phyloP scores from a whole-genome alignment of 2,888 invertebrate genomes.

The Scaeva pyrastri region DNA sequence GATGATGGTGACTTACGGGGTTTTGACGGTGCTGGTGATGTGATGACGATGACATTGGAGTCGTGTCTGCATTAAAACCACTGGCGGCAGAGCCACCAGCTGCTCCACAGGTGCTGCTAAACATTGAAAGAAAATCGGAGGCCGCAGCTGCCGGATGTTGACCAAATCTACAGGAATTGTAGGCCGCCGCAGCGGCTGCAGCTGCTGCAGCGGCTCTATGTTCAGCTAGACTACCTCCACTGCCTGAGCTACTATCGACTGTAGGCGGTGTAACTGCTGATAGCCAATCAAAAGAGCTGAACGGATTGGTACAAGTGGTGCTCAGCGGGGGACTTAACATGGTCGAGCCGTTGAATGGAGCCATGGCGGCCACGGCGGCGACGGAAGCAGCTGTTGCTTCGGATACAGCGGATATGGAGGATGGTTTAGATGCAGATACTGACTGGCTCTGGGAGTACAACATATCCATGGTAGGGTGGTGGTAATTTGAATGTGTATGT shows the following conservation, averaged over 20 bases:
- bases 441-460: conserved; percentile 83
- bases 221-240: conserved; percentile 77
- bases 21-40: conserved; percentile 62
- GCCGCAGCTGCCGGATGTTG: conserved; percentile 52
- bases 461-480: conserved; percentile 80
- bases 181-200: conserved; percentile 81
- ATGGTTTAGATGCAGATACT: conserved; percentile 75
- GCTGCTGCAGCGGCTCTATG: conserved; percentile 80
- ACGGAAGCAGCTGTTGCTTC: conserved; percentile 66
- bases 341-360: conserved; percentile 79
- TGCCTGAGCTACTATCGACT: conserved; percentile 65
- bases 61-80: conserved; percentile 70
- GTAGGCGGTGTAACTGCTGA: conserved; percentile 78
- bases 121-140: conserved; percentile 78
- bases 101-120: conserved; percentile 73
- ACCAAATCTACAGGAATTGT: conserved; percentile 77
- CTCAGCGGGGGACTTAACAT: conserved; percentile 82
- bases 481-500: conserved; percentile 79
- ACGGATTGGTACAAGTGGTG: conserved; percentile 76
- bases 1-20: conserved; percentile 41
- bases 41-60: conserved; percentile 62
- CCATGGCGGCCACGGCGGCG: conserved; percentile 53
- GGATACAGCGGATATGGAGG: conserved; percentile 76
- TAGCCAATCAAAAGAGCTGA: conserved; percentile 77
- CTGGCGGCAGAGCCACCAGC: conserved; percentile 44